A percentile compares a stretch with the other conserved stretches of the same genome.
These are phyloP conservation scores for Drosophila bocqueti DNA, from an alignment of 1,140 invertebrate genomes.

Conservation along the genomic window DNA sequence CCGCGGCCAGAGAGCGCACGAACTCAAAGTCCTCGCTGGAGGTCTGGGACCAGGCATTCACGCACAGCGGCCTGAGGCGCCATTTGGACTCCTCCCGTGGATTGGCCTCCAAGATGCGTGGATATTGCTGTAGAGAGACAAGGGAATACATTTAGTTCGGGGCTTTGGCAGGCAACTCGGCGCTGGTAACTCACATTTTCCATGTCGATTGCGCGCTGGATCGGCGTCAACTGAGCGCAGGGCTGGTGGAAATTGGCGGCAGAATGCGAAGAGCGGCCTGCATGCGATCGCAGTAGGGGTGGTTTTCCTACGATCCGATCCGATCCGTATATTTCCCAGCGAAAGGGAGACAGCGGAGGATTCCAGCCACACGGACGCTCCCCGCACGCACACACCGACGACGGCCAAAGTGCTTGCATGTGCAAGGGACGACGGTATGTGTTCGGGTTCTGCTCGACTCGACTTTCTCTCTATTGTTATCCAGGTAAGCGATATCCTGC, in stretches of 20 bases:
- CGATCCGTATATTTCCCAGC: neutral
- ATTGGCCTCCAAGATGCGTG: constrained; percentile 38
- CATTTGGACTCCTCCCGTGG: constrained; percentile 19
- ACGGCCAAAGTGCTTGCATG: neutral
- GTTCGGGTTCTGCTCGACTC: neutral
- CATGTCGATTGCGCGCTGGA: constrained; percentile 48
- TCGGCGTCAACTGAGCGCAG: constrained; percentile 51
- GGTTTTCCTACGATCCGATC: constrained; percentile 33
- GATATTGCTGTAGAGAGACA: constrained; percentile 25
- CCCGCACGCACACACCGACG: constrained; percentile 38
- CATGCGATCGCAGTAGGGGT: constrained; percentile 47
- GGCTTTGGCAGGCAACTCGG: neutral
- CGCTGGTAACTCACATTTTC: constrained; percentile 54
- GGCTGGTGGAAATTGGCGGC: constrained; percentile 64
- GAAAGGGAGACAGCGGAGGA: constrained; percentile 42
- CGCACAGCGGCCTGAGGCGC: constrained; percentile 35
- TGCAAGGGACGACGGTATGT: constrained; percentile 14
- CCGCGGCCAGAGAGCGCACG: constrained; percentile 12
- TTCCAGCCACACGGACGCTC: constrained; percentile 66
- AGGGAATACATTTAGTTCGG: neutral
- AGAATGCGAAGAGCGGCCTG: constrained; percentile 62
- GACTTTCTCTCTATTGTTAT: constrained; percentile 12
- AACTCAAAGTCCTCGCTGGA: constrained; percentile 61
- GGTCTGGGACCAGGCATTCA: constrained; percentile 80
- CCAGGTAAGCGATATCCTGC: constrained; percentile 46